Evolutionary conservation across 2,113 vertebrate species (phyloP).

Genomic region (Eublepharis macularius): DNA sequence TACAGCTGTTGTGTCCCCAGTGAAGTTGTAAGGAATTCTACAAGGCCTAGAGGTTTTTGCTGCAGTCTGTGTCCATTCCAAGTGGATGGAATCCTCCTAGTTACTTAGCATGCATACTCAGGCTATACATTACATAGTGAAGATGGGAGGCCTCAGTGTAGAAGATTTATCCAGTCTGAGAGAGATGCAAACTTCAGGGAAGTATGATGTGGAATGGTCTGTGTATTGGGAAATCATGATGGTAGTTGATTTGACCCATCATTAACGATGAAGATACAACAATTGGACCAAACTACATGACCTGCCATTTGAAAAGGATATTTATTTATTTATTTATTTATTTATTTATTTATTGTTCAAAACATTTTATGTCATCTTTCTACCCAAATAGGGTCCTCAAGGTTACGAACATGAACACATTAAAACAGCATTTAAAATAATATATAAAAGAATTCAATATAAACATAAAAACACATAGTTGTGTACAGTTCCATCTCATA

Average conservation of each 20-base stretch:
- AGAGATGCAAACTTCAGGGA: not conserved
- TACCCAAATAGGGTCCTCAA: no score
- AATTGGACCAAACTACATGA: not conserved
- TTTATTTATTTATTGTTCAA: no score
- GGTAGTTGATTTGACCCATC: not conserved
- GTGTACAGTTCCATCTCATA: not conserved
- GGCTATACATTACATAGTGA: not conserved
- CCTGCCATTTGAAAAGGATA: no score
- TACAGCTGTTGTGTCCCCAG: not conserved
- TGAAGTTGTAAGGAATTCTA: not conserved
- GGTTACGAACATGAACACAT: no score
- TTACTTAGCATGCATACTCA: not conserved
- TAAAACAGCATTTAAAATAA: no score
- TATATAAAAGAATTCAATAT: no score
- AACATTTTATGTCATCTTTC: no score
- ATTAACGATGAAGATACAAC: not conserved
- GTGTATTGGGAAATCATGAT: not conserved
- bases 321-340: no score
- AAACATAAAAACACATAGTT: no score
- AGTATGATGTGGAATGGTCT: not conserved
- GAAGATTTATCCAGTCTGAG: not conserved
- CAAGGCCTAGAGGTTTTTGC: not conserved
- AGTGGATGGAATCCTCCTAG: no score
- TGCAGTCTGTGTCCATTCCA: no score
- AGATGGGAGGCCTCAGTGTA: not conserved